These are phyloP conservation scores for Chamaetylas fuelleborni DNA, from an alignment of 2,113 vertebrate genomes.

Conservation along the genomic window DNA sequence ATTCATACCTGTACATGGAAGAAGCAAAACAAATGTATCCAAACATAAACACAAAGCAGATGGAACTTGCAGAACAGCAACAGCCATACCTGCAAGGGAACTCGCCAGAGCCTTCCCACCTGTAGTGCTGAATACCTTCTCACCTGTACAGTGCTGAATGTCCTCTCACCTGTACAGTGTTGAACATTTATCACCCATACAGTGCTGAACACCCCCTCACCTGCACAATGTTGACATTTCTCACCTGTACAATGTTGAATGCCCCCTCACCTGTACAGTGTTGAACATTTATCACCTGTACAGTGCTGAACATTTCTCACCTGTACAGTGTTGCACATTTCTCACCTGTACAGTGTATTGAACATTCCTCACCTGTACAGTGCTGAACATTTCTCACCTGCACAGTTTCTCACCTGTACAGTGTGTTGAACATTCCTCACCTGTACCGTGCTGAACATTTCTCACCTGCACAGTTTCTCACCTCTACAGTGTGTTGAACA, in stretches of 20 bases:
- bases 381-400: constrained; percentile 65
- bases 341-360: constrained; percentile 36
- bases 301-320: constrained; percentile 37
- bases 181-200: constrained; percentile 64
- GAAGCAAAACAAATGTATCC: not conserved
- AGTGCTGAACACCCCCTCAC: constrained; percentile 44
- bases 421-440: constrained; percentile 43
- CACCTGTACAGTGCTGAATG: not conserved
- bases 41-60: not conserved
- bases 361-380: no score
- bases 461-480: not conserved
- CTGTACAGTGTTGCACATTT: constrained; percentile 36
- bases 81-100: not conserved
- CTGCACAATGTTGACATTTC: not conserved
- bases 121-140: not conserved
- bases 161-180: not conserved
- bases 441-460: no score
- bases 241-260: constrained; percentile 69
- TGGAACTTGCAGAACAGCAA: not conserved
- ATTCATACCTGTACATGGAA: not conserved
- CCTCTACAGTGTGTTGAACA: not conserved
- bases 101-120: constrained; percentile 54
- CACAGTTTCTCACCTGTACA: constrained; percentile 57
- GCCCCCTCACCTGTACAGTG: constrained; percentile 67
- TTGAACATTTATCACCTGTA: constrained; percentile 62